A percentile compares a stretch with the other conserved stretches of the same genome.
phyloP scores from a whole-genome alignment of 2,113 vertebrate genomes.

The Corythoichthys haematopterus region DNA sequence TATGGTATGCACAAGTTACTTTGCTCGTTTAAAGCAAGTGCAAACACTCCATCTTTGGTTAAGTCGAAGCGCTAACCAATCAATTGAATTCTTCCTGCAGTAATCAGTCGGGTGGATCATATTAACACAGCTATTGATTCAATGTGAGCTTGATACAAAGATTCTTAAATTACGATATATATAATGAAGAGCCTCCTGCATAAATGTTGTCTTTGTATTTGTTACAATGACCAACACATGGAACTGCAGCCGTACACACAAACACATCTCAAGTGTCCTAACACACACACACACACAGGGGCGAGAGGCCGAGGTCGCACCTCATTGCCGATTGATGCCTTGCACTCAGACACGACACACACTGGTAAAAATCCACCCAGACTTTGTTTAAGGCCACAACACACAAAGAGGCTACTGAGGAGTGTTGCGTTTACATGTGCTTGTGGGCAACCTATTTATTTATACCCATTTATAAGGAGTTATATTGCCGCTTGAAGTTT shows the following conservation, averaged over 20 bases:
- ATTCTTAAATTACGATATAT: conserved; percentile 44
- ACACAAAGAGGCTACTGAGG: conserved; percentile 35
- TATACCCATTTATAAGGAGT: conserved; percentile 17
- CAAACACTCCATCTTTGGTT: conserved; percentile 15
- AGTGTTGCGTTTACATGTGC: conserved; percentile 11
- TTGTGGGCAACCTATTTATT: conserved; percentile 25
- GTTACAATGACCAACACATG: conserved; percentile 14
- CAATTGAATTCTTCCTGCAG: conserved; percentile 59
- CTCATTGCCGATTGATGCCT: background rate
- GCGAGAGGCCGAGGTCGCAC: conserved; percentile 38
- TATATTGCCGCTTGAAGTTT: conserved; percentile 37
- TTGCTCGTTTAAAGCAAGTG: background rate
- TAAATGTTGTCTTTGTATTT: conserved; percentile 37
- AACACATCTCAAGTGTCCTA: conserved; percentile 64
- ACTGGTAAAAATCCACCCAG: conserved; percentile 45
- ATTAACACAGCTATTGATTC: conserved; percentile 62
- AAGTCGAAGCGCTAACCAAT: conserved; percentile 51
- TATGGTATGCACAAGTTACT: background rate
- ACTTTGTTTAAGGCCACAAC: conserved; percentile 45
- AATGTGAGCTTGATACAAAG: conserved; percentile 46
- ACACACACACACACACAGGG: conserved; percentile 46
- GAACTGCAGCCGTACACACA: conserved; percentile 12
- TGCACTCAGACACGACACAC: conserved; percentile 11
- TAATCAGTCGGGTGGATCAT: conserved; percentile 57
- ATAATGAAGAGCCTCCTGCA: conserved; percentile 55